phyloP scores from a whole-genome alignment of 2,888 invertebrate species.

The Ochlodes sylvanus region DNA sequence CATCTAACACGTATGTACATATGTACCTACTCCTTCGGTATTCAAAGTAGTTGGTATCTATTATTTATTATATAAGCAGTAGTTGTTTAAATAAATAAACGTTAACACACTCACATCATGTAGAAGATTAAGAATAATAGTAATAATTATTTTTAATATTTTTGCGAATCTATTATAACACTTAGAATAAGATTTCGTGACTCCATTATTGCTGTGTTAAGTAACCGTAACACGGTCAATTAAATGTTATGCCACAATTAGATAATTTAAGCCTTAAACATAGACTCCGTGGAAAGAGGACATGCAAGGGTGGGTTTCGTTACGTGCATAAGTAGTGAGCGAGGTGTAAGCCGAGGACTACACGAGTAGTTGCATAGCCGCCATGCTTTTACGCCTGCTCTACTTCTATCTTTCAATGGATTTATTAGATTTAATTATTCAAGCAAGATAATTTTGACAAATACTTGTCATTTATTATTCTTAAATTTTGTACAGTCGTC shows the following conservation, averaged over 20 bases:
- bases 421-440: constrained; percentile 9
- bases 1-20: too few species aligned
- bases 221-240: not conserved
- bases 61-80: too few species aligned
- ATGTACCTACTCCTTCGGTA: too few species aligned
- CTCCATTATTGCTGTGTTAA: not conserved
- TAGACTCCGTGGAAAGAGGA: constrained; percentile 22
- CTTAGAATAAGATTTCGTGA: too few species aligned
- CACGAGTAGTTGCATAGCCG: constrained; percentile 31
- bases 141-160: too few species aligned
- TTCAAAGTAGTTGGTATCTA: too few species aligned
- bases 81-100: too few species aligned
- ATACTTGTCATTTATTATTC: not conserved
- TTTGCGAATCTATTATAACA: too few species aligned
- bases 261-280: constrained; percentile 2
- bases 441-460: not conserved
- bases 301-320: constrained; percentile 33
- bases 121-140: too few species aligned
- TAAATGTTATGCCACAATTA: constrained; percentile 24
- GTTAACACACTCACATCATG: too few species aligned
- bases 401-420: constrained; percentile 28
- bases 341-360: constrained; percentile 25
- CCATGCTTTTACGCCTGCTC: constrained; percentile 31
- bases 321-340: constrained; percentile 35
- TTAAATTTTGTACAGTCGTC: too few species aligned